phyloP scores from a whole-genome alignment of 2,113 vertebrate species.

The Cynocephalus volans region DNA sequence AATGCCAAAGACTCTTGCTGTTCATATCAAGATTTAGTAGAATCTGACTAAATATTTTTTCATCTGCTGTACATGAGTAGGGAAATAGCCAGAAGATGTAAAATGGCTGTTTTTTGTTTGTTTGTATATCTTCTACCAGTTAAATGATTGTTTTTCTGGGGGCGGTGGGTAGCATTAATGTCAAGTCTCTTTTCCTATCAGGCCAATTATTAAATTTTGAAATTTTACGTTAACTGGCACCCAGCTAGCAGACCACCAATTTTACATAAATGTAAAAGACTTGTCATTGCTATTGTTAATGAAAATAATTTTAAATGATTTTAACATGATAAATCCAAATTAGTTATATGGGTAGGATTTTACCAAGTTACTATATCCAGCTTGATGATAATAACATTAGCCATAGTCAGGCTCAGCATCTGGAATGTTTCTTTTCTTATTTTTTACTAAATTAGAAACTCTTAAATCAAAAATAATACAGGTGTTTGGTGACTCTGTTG shows the following conservation, averaged over 20 bases:
- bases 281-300: not conserved
- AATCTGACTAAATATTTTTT: not conserved
- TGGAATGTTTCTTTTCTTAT: not conserved
- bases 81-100: not conserved
- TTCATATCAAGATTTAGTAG: not conserved
- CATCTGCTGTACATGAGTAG: not conserved
- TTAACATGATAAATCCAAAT: not conserved
- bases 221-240: constrained; percentile 4
- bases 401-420: not conserved
- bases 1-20: not conserved
- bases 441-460: not conserved
- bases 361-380: not conserved
- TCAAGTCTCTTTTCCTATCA: not conserved
- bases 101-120: not conserved
- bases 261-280: not conserved
- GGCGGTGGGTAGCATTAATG: too few relatives aligned
- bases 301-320: constrained; percentile 7
- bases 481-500: not conserved
- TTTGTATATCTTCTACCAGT: not conserved
- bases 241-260: not conserved
- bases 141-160: not conserved
- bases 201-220: not conserved
- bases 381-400: not conserved
- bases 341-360: not conserved
- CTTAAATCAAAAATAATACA: not conserved